Evolutionary conservation across 2,113 vertebrate species (phyloP).

Genomic region (Chlorodrepanis virens): DNA sequence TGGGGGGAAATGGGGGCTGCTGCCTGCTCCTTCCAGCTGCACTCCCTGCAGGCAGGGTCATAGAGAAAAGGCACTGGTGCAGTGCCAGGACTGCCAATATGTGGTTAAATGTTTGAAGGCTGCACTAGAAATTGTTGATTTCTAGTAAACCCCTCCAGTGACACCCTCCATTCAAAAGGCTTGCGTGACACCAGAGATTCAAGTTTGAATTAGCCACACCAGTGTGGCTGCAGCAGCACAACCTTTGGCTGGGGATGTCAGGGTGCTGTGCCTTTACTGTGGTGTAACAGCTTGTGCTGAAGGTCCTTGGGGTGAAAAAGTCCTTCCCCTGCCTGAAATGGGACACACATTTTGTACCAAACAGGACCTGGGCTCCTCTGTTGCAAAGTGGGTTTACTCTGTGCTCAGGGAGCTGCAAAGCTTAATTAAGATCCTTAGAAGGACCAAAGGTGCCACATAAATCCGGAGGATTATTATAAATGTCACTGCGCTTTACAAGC

Average conservation of each 20-base stretch:
- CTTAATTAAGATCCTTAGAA: slow-evolving; percentile 65
- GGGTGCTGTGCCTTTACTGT: rapidly evolving
- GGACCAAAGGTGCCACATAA: slow-evolving; percentile 58
- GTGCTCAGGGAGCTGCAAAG: slow-evolving; percentile 21
- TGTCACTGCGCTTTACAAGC: slow-evolving; percentile 52
- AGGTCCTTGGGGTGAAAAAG: neutral
- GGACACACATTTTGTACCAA: neutral
- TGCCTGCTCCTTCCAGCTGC: neutral
- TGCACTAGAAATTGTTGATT: neutral
- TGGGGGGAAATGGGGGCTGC: neutral
- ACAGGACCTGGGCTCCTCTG: neutral
- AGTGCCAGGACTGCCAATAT: rapidly evolving
- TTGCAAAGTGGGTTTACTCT: neutral
- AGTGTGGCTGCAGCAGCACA: neutral
- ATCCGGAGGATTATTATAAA: slow-evolving; percentile 61
- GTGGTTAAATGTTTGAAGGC: neutral
- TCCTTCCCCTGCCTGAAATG: neutral
- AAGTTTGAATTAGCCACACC: neutral
- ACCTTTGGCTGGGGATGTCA: neutral
- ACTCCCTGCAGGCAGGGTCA: neutral
- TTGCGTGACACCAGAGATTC: neutral
- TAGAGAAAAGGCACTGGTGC: rapidly evolving
- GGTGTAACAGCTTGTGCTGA: rapidly evolving
- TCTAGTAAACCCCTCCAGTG: neutral
- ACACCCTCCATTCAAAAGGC: neutral